Evolutionary conservation across 2,113 vertebrate genomes (phyloP), one percentile per base, ranked within the genome.

Genomic region (Sakesphorus luctuosus): DNA sequence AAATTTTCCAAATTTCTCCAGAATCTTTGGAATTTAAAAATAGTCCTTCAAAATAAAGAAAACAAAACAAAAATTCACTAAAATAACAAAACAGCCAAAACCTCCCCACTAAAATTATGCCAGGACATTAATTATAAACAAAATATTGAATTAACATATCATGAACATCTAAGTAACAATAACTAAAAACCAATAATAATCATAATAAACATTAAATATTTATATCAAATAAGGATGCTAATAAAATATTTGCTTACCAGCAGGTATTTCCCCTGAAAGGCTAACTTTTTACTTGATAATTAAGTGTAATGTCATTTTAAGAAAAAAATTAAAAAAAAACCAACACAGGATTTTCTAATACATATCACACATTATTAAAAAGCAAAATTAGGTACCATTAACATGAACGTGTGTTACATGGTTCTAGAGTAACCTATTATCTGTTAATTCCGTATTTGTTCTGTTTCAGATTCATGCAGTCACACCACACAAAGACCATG

Each of bases 341-440:
- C 10, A 9, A 46, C 50, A 63, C 35, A 61, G 50, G 33, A 29
- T 79, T 84, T 94, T 87, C 67, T 52, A 76, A 59, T 21, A 76
- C 3, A 13, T 35, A 55, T 8, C 14, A 76, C 18, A 52, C 40
- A 35, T 17, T 79, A 7, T 18, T 77, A 69, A 77, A 78, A 94
- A 88, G 78, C 44, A 96, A 93, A 91, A 88, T 46, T 61, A 87
- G 76, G 58, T 43, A 35, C 4, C 31, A 33, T 94, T 95, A 69
- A 73, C 14, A 81, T 78, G 24, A 85, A 75, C 23, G 17, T 53
- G 4, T 77, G 13, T 49, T 89, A 59, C 16, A 74, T 26, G 11
- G 38, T 52, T 87, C 29, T 72, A 82, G 24, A 72, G 83, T 62
- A 94, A 63, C 18, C 73, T 91, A 67, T 84, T 55, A 62, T 20